Conservation (phyloP, 2,113 vertebrate genomes). For the Pyrgilauda ruficollis region DNA sequence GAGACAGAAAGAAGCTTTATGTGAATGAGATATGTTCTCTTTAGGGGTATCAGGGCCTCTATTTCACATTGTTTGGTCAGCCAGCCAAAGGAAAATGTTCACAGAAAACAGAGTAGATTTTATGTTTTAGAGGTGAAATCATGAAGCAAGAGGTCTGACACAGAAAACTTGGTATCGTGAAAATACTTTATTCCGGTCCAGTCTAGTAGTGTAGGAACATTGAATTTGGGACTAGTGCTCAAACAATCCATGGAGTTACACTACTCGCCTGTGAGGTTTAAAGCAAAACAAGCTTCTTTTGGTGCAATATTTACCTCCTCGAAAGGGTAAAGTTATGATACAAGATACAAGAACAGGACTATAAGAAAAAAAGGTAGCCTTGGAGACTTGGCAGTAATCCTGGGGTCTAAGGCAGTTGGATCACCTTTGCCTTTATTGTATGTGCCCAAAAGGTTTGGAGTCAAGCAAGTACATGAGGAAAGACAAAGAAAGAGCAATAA, state of each 20-base stretch:
- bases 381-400: not conserved
- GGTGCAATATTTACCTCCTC: not conserved
- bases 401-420: not conserved
- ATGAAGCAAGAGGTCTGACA: not conserved
- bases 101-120: not conserved
- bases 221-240: not conserved
- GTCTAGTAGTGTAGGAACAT: not conserved
- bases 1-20: not conserved
- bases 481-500: not conserved
- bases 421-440: not conserved
- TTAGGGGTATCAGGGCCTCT: not conserved
- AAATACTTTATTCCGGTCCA: not conserved
- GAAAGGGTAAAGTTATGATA: not conserved
- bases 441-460: accelerated
- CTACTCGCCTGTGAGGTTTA: not conserved
- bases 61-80: not conserved
- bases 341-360: not conserved
- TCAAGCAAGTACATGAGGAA: not conserved
- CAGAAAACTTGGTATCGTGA: not conserved
- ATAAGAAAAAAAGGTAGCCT: not conserved
- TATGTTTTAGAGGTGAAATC: not conserved
- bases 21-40: not conserved
- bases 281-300: not conserved
- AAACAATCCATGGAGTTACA: not conserved
- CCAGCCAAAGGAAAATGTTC: not conserved